These are phyloP conservation scores for Etheostoma spectabile DNA, from an alignment of 2,113 vertebrate species.

Conservation along the genomic window DNA sequence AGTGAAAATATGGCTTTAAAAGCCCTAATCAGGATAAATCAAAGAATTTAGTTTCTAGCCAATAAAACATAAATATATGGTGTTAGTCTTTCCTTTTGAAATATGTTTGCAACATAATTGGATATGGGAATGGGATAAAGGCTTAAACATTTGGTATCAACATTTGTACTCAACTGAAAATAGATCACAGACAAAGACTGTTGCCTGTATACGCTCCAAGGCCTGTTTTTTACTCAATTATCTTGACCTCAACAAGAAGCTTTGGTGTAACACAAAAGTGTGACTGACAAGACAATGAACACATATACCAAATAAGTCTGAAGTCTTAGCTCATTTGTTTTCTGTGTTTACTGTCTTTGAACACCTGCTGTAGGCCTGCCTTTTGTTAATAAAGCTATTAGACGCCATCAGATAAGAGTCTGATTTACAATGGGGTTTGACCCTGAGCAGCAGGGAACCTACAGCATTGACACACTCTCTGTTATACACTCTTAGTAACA, in stretches of 20 bases:
- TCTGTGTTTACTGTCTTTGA: conserved; percentile 19
- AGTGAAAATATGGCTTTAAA: too few species aligned
- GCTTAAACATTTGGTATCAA: not conserved
- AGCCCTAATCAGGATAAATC: too few species aligned
- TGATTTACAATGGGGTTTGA: conserved; percentile 36
- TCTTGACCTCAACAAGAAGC: conserved; percentile 16
- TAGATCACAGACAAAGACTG: not conserved
- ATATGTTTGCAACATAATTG: not conserved
- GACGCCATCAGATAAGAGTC: conserved; percentile 33
- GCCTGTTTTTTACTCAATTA: not conserved
- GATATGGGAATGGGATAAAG: too few species aligned
- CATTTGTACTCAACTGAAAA: not conserved
- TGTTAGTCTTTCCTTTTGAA: not conserved
- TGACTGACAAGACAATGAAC: not conserved
- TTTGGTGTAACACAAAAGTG: conserved; percentile 11
- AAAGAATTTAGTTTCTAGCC: too few species aligned
- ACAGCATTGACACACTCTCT: not conserved
- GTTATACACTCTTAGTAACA: not conserved
- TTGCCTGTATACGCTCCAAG: not conserved
- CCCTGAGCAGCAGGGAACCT: conserved; percentile 17
- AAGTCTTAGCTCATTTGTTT: not conserved
- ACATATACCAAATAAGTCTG: not conserved
- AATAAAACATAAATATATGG: not conserved
- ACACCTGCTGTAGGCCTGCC: conserved; percentile 7
- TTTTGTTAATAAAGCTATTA: conserved; percentile 34